phyloP scores from a whole-genome alignment of 2,888 invertebrate species.

The Morinoia aosen region DNA sequence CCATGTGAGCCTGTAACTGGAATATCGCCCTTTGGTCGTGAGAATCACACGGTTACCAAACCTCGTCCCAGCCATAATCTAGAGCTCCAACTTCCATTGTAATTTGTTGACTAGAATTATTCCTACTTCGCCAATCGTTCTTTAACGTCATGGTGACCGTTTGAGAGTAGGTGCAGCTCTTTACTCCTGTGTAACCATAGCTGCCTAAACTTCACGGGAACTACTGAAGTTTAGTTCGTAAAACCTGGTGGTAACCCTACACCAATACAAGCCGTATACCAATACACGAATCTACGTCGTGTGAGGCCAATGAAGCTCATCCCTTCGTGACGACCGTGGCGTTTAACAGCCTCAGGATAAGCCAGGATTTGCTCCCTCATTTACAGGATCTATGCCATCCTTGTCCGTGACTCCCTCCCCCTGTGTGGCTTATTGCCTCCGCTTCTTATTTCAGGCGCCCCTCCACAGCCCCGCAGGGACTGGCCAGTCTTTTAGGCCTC shows the following conservation, averaged over 20 bases:
- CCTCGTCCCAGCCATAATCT: no score
- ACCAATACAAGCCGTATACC: not conserved
- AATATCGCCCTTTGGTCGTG: no score
- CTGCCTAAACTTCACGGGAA: no score
- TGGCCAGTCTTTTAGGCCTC: not conserved
- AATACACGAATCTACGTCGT: not conserved
- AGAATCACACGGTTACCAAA: no score
- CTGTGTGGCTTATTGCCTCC: constrained; percentile 28
- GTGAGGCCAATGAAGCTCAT: not conserved
- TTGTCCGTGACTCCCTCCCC: constrained; percentile 19
- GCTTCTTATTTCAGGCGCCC: constrained; percentile 21
- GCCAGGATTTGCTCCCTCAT: constrained; percentile 49
- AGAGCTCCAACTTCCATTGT: no score
- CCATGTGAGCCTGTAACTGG: no score
- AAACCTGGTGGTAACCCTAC: not conserved
- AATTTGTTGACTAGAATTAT: no score
- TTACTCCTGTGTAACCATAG: no score
- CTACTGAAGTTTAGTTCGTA: no score
- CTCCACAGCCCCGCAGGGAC: constrained; percentile 28
- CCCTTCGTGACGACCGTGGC: constrained; percentile 34
- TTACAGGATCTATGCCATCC: constrained; percentile 21
- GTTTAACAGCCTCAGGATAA: constrained; percentile 41
- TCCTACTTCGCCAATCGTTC: no score
- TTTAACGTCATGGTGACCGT: no score
- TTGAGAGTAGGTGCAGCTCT: no score